Base-by-base conservation (phyloP, 2,797 vertebrate species). In the Liparis tanakae region DNA sequence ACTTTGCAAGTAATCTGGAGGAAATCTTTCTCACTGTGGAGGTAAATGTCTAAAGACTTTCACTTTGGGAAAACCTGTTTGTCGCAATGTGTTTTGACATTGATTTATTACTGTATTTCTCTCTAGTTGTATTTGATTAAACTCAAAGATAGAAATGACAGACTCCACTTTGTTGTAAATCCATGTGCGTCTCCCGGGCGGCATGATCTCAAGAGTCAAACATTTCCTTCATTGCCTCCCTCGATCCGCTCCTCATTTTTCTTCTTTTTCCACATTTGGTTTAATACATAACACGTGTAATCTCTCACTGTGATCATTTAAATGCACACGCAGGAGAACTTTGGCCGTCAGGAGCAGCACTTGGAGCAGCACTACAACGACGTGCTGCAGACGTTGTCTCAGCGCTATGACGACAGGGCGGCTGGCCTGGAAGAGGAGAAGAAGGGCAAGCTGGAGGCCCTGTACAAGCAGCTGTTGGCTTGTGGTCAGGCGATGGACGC, bases 11-110 rank as follows among this genome's bases (percentile, higher is more conserved):
- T 75, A 97, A 99, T 70, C 88, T 99, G 90, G 97, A 99, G 79
- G 98, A 99, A 88, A 99, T 99, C 69, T 99, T 98, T 89, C 96
- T 99, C 70, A 98, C 98, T 0, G 96, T 99, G 44, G 98, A 99
- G 96, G 98, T 99, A 90, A 91, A 90, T 34, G 13, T 51, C 14
- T 22, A 22, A 14, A 5, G 14, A 39, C 14, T 33, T 50, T 48
- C 9, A 46, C 3, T 57, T 55, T 51, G n/a, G n/a, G 10, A 6
- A 55, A 36, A 62, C 30, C 6, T 30, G 2, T n/a, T 25, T 17
- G 43, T 48, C 58, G 12, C 43, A 6, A 44, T 22, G 25, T 60
- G 7, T 56, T 78, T 54, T 79, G 3, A 61, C 12, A 36, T n/a
- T 22, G 20, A 37, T 57, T 64, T 58, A 55, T 57, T 67, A 18